Conservation (phyloP, 2,797 vertebrate genomes). For the Margarornis squamiger region DNA sequence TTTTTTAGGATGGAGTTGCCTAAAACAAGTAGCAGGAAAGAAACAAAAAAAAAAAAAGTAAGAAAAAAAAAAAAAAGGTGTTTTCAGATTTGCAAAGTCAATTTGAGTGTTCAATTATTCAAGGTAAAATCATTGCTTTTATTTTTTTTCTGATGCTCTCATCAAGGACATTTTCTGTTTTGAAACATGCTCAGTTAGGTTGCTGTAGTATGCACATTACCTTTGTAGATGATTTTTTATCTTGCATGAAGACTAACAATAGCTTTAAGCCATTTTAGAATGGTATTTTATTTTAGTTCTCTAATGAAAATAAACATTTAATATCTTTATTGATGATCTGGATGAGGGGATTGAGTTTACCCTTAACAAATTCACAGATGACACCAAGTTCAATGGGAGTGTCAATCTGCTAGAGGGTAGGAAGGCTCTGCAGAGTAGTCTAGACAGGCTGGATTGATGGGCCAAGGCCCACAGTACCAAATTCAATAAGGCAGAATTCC, state of each 20-base stretch:
- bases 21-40: neutral
- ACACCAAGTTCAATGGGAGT: neutral
- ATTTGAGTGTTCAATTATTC: neutral
- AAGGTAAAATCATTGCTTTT: neutral
- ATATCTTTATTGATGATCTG: neutral
- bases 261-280: neutral
- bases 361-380: neutral
- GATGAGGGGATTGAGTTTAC: neutral
- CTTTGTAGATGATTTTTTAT: neutral
- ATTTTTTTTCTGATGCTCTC: neutral
- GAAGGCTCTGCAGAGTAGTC: neutral
- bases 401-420: fast-evolving
- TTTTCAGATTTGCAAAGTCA: neutral
- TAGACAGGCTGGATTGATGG: neutral
- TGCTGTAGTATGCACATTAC: neutral
- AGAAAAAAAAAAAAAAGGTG: fast-evolving
- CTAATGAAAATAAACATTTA: neutral
- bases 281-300: neutral
- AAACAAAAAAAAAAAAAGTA: no score
- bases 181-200: neutral
- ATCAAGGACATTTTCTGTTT: neutral
- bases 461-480: neutral
- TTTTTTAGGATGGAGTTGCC: neutral
- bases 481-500: neutral
- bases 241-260: neutral